Conservation (phyloP, 2,888 invertebrate species). For the Hirtodrosophila duncani region DNA sequence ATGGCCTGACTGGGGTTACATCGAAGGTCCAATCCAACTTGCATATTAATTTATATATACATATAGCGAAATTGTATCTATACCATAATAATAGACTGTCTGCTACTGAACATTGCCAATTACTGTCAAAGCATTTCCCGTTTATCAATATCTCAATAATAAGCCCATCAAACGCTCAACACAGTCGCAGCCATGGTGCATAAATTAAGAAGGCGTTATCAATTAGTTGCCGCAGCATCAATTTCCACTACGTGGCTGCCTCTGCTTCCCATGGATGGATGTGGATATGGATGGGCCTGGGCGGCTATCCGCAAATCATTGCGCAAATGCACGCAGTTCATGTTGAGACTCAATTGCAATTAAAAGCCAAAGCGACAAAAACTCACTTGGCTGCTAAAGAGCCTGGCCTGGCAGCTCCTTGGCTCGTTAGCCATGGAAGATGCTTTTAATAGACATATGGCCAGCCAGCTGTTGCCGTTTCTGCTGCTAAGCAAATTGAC, state of each 20-base stretch:
- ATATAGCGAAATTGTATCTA: too few species aligned
- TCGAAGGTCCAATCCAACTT: slow-evolving; percentile 44
- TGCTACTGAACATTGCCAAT: slow-evolving; percentile 34
- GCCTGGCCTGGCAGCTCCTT: background rate
- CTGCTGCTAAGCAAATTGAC: slow-evolving; percentile 35
- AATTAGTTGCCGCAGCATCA: slow-evolving; percentile 35
- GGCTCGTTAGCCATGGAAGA: slow-evolving; percentile 48
- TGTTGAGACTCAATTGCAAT: slow-evolving; percentile 61
- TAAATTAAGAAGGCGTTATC: slow-evolving; percentile 61
- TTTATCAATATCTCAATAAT: slow-evolving; percentile 33
- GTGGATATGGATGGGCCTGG: slow-evolving; percentile 31
- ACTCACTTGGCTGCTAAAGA: slow-evolving; percentile 16
- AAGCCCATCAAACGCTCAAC: slow-evolving; percentile 18
- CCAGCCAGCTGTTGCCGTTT: slow-evolving; percentile 26
- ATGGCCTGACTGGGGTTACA: slow-evolving; percentile 63
- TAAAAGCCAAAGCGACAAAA: slow-evolving; percentile 45
- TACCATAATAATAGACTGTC: slow-evolving; percentile 9
- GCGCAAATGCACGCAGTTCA: slow-evolving; percentile 66
- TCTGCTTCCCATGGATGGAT: slow-evolving; percentile 4
- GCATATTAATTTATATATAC: slow-evolving; percentile 21
- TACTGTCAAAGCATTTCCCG: slow-evolving; percentile 50
- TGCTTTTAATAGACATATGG: slow-evolving; percentile 50
- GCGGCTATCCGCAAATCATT: slow-evolving; percentile 59
- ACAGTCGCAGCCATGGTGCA: slow-evolving; percentile 29
- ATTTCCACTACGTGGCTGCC: background rate